Conservation (phyloP, 2,113 vertebrate species). For the Tangachromis dhanisi region DNA sequence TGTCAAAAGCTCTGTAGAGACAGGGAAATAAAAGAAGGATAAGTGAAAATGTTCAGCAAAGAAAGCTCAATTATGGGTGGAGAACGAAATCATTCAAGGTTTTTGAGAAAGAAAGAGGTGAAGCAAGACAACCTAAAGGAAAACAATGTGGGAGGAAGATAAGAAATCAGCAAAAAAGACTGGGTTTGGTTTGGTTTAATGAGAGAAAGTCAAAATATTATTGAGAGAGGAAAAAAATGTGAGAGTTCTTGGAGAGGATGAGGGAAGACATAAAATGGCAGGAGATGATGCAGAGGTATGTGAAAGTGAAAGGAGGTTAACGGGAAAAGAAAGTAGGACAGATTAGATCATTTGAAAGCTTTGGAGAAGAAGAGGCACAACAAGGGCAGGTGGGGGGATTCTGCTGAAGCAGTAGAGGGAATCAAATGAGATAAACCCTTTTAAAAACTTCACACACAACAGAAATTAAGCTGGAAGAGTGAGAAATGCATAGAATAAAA, state of each 20-base stretch:
- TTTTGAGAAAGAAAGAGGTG: not conserved
- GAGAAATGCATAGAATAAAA: not conserved
- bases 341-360: conserved; percentile 9
- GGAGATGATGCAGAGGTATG: not conserved
- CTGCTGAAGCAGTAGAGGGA: not conserved
- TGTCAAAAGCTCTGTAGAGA: not conserved
- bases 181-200: not conserved
- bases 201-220: not conserved
- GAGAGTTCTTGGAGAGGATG: not conserved
- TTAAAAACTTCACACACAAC: not conserved
- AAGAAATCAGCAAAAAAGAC: not conserved
- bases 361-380: not conserved
- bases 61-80: not conserved
- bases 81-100: not conserved
- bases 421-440: not conserved
- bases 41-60: not conserved
- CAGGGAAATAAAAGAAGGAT: not conserved
- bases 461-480: not conserved
- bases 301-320: not conserved
- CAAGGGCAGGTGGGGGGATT: not conserved
- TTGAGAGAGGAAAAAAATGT: not conserved
- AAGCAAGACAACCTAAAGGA: not conserved
- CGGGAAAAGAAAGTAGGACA: conserved; percentile 12
- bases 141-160: not conserved
- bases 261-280: not conserved